Conservation (phyloP, 2,113 vertebrate species). For the Anhinga anhinga region DNA sequence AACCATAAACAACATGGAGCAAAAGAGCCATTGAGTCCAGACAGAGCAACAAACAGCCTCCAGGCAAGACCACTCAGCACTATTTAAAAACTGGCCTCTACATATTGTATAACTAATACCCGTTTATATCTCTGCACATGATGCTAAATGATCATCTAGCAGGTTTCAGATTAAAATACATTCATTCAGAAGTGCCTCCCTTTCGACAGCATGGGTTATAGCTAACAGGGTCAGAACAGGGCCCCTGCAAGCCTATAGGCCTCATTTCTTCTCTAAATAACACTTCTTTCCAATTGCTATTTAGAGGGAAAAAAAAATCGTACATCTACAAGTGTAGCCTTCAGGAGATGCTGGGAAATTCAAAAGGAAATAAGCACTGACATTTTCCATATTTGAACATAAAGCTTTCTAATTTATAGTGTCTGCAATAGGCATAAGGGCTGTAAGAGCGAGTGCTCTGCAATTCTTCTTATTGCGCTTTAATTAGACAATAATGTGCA, state of each 20-base stretch:
- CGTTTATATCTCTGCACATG: neutral
- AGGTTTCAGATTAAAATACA: neutral
- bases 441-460: neutral
- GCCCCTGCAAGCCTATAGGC: neutral
- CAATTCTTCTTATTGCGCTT: constrained; percentile 18
- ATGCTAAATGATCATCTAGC: neutral
- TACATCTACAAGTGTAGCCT: neutral
- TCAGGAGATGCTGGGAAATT: neutral
- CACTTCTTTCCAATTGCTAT: neutral
- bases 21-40: neutral
- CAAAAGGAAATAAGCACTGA: constrained; percentile 14
- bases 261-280: neutral
- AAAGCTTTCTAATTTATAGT: constrained; percentile 11
- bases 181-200: neutral
- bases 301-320: neutral
- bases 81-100: neutral
- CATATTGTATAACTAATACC: neutral
- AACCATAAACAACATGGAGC: neutral
- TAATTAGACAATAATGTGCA: constrained; percentile 54
- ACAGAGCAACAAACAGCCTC: neutral
- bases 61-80: neutral
- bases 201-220: neutral
- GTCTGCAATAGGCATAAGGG: neutral
- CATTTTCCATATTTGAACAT: constrained; percentile 18
- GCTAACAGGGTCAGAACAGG: neutral